Conservation (phyloP, 2,797 vertebrate species). For the Leuciscus waleckii region DNA sequence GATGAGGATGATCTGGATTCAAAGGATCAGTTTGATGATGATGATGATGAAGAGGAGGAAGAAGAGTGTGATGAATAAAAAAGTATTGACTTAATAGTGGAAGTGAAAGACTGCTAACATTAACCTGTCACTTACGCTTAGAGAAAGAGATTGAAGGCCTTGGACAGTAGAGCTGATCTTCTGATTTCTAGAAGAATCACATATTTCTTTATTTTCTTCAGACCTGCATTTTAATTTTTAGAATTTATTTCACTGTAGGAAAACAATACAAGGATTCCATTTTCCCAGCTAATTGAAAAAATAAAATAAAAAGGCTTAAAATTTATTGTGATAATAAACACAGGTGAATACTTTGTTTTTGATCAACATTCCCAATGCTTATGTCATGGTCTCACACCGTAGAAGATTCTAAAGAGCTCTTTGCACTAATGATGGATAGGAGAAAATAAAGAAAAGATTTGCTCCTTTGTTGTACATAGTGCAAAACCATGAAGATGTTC, state of each 20-base stretch:
- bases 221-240: conserved; percentile 35
- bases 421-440: conserved; percentile 10
- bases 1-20: conserved; percentile 94
- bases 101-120: conserved; percentile 59
- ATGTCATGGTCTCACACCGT: not conserved
- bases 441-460: conserved; percentile 32
- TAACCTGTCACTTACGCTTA: conserved; percentile 26
- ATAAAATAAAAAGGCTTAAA: not conserved
- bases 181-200: conserved; percentile 23
- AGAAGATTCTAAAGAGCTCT: not conserved
- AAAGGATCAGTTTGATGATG: conserved; percentile 85
- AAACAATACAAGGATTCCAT: conserved; percentile 5
- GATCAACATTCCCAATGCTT: not conserved
- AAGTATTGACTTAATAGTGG: conserved; percentile 71
- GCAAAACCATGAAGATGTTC: conserved; percentile 2
- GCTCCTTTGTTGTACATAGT: conserved; percentile 10
- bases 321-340: conserved; percentile 10
- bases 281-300: not conserved
- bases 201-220: conserved; percentile 19
- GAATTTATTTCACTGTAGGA: conserved; percentile 10
- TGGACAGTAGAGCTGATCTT: conserved; percentile 38
- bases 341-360: conserved; percentile 3
- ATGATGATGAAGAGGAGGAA: conserved; percentile 83
- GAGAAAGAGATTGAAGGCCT: conserved; percentile 26
- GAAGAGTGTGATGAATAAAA: conserved; percentile 72